Conservation (phyloP, 2,797 vertebrate genomes). For the Enteromius unitaeniatus region DNA sequence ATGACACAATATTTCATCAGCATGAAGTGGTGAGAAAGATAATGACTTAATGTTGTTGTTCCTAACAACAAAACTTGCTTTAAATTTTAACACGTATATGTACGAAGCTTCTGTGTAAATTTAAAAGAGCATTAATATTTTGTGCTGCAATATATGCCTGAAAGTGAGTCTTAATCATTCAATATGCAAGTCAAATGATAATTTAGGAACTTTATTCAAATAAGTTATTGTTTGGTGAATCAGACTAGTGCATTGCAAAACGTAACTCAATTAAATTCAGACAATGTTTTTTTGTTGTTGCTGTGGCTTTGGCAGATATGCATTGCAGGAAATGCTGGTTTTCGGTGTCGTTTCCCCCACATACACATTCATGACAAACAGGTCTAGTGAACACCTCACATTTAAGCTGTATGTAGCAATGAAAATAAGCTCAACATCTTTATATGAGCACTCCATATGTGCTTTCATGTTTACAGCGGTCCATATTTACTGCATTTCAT, state of each 20-base stretch:
- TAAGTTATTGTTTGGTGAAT: not conserved
- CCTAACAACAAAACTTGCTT: not conserved
- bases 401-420: not conserved
- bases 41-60: not conserved
- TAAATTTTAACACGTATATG: not conserved
- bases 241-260: not conserved
- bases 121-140: not conserved
- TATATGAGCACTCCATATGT: not conserved
- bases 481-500: not conserved
- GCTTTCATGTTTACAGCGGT: not conserved
- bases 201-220: not conserved
- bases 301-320: not conserved
- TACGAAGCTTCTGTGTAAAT: not conserved
- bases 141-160: not conserved
- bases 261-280: not conserved
- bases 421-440: not conserved
- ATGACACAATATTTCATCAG: not conserved
- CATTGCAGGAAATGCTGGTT: not conserved
- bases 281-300: not conserved
- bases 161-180: too few species aligned
- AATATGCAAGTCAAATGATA: not conserved
- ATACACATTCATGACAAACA: not conserved
- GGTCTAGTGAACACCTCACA: not conserved
- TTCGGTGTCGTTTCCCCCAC: not conserved
- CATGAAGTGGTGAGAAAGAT: not conserved